These are phyloP conservation scores for Rotaria macrura DNA, from an alignment of 2,888 invertebrate genomes.

Conservation along the genomic window DNA sequence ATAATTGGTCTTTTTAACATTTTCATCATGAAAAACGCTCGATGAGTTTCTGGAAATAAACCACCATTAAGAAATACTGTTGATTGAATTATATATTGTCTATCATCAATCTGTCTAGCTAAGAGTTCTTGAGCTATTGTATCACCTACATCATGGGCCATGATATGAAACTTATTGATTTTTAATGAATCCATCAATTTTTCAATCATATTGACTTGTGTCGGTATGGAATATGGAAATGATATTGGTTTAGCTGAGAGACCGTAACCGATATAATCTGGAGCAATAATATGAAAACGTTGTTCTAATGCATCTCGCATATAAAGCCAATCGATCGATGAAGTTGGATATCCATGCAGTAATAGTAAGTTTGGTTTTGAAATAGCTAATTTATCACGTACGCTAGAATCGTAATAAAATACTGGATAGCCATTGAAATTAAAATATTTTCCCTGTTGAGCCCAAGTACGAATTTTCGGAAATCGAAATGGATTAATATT, in stretches of 20 bases:
- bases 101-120: not conserved
- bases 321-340: slow-evolving; percentile 44
- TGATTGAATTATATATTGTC: slow-evolving; percentile 25
- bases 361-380: slow-evolving; percentile 36
- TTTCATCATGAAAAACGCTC: slow-evolving; percentile 36
- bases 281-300: slow-evolving; percentile 38
- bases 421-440: not conserved
- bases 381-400: not conserved
- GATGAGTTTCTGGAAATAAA: slow-evolving; percentile 38
- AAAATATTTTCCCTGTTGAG: not conserved
- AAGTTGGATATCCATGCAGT: slow-evolving; percentile 48
- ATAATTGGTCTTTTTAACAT: slow-evolving; percentile 33
- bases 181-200: slow-evolving; percentile 38
- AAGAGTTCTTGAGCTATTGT: slow-evolving; percentile 48
- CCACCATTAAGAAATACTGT: slow-evolving; percentile 42
- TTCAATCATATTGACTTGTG: slow-evolving; percentile 46
- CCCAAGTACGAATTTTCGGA: not conserved
- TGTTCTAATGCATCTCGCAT: slow-evolving; percentile 35
- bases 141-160: slow-evolving; percentile 49
- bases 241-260: slow-evolving; percentile 49
- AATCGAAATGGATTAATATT: not conserved
- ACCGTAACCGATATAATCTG: slow-evolving; percentile 47
- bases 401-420: not conserved
- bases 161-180: slow-evolving; percentile 40
- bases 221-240: slow-evolving; percentile 40